Percentiles rank a stretch among this genome's conserved stretches.
These are phyloP conservation scores for Pimpla rufipes DNA, from an alignment of 2,888 invertebrate species.

Conservation along the genomic window DNA sequence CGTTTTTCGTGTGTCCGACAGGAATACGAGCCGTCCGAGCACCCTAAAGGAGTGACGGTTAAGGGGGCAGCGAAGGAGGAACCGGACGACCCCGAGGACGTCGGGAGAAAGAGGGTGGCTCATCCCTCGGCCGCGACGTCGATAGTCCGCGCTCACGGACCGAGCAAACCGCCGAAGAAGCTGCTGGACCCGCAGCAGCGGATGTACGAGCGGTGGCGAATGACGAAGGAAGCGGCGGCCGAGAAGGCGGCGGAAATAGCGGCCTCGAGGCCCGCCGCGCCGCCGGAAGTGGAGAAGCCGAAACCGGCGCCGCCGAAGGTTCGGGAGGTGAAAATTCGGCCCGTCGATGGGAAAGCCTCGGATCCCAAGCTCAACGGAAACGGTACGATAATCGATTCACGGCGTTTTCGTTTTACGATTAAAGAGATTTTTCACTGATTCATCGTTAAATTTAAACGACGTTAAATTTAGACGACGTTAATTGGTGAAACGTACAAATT, in stretches of 20 bases:
- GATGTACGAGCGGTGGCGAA: conserved; percentile 83
- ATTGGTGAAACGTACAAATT: not conserved
- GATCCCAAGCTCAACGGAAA: conserved; percentile 80
- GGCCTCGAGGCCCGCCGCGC: conserved; percentile 25
- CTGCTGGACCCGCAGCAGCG: conserved; percentile 79
- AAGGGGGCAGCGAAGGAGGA: conserved; percentile 74
- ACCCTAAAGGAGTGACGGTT: conserved; percentile 75
- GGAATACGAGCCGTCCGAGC: conserved; percentile 83
- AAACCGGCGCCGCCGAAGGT: conserved; percentile 21
- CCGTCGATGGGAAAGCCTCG: conserved; percentile 41
- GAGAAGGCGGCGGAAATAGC: conserved; percentile 76
- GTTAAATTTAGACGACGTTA: not conserved
- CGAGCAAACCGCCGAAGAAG: conserved; percentile 77
- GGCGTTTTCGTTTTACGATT: conserved; percentile 3
- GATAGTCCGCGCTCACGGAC: conserved; percentile 74
- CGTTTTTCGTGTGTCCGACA: conserved; percentile 56
- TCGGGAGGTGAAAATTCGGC: conserved; percentile 21
- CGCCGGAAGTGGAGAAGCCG: conserved; percentile 31
- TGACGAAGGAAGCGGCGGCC: conserved; percentile 78
- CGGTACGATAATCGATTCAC: conserved; percentile 68
- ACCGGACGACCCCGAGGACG: conserved; percentile 76
- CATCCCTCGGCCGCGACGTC: conserved; percentile 86
- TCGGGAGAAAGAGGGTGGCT: conserved; percentile 90
- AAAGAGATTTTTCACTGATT: not conserved
- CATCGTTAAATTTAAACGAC: not conserved